Evolutionary conservation across 2,113 vertebrate genomes (phyloP).

Genomic region (Pedetes capensis): DNA sequence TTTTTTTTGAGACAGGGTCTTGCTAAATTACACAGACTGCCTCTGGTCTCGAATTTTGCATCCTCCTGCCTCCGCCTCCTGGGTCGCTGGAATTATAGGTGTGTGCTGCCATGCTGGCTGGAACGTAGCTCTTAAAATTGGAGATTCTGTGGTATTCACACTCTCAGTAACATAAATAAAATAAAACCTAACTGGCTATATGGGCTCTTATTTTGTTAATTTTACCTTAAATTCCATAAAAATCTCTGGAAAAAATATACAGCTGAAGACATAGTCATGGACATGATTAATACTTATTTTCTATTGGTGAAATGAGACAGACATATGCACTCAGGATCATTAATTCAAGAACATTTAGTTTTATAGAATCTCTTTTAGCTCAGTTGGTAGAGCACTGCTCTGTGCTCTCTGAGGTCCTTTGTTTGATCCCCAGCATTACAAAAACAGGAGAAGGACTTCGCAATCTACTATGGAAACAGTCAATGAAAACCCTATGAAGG

Average conservation of each 20-base stretch:
- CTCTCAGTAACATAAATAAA: neutral
- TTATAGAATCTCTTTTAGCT: constrained; percentile 23
- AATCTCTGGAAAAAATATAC: neutral
- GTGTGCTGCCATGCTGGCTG: too few species aligned
- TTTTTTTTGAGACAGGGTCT: too few species aligned
- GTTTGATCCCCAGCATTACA: too few species aligned
- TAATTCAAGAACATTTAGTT: constrained; percentile 50
- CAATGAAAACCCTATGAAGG: too few species aligned
- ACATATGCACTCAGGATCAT: neutral
- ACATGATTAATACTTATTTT: constrained; percentile 12
- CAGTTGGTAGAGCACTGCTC: too few species aligned
- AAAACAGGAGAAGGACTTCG: too few species aligned
- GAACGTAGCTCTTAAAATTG: neutral
- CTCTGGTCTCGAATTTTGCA: too few species aligned
- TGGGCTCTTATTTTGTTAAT: neutral
- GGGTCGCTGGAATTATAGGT: too few species aligned
- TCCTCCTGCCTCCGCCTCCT: too few species aligned
- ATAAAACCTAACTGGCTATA: neutral
- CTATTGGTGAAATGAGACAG: neutral
- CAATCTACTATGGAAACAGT: too few species aligned
- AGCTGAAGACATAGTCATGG: neutral
- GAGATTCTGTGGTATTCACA: neutral
- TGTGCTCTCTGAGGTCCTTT: too few species aligned
- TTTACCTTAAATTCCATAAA: constrained; percentile 9
- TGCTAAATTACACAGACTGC: too few species aligned